Conservation (phyloP, 2,888 invertebrate species). For the Chalcosyrphus nemorum region DNA sequence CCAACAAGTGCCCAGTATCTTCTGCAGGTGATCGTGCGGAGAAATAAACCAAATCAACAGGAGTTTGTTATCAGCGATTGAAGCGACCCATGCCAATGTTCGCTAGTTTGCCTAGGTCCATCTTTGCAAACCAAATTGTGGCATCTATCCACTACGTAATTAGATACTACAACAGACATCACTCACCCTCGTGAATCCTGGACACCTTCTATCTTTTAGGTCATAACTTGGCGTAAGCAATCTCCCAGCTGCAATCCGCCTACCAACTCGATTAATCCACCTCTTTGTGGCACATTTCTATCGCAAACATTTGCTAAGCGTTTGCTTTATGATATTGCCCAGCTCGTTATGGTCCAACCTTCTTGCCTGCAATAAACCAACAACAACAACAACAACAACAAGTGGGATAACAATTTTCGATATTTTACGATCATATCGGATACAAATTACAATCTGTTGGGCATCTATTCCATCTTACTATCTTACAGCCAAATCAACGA, state of each 20-base stretch:
- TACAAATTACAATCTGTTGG: constrained; percentile 70
- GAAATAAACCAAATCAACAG: no score
- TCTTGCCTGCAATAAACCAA: constrained; percentile 32
- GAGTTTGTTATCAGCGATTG: no score
- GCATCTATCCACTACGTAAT: constrained; percentile 35
- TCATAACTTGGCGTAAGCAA: constrained; percentile 49
- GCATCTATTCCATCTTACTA: constrained; percentile 47
- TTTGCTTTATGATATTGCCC: constrained; percentile 70
- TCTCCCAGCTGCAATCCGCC: constrained; percentile 58
- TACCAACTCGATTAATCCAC: constrained; percentile 67
- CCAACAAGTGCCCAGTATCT: no score
- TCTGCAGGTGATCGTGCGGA: no score
- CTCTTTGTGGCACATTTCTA: constrained; percentile 72
- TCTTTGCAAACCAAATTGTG: no score
- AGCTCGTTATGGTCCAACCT: constrained; percentile 67
- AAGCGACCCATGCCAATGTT: no score
- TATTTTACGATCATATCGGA: constrained; percentile 70
- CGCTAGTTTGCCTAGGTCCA: no score
- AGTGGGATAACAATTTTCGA: constrained; percentile 67
- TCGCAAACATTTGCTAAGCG: constrained; percentile 71
- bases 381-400: constrained; percentile 45
- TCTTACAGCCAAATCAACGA: constrained; percentile 52
- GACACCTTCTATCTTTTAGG: constrained; percentile 17
- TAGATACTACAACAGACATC: constrained; percentile 58
- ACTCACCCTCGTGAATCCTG: constrained; percentile 39